Conservation (phyloP, 2,888 invertebrate genomes). For the Craniophora ligustri region DNA sequence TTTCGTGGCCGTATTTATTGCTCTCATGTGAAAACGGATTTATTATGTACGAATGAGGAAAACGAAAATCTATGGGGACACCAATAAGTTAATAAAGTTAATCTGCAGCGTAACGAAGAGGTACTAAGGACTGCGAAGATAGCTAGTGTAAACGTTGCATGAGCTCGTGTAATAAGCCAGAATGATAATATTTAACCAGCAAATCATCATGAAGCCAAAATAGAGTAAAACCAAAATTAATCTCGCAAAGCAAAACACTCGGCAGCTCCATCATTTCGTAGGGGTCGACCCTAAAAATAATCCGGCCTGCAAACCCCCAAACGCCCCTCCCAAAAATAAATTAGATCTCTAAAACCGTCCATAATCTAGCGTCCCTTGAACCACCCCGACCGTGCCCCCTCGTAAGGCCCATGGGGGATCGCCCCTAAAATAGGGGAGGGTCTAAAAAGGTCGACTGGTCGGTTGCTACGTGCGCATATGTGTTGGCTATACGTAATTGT, state of each 20-base stretch:
- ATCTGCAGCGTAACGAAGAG: no score
- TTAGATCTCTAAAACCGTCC: constrained; percentile 75
- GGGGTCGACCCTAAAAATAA: constrained; percentile 58
- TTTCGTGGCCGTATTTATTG: no score
- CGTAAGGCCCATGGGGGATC: constrained; percentile 76
- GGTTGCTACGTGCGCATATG: constrained; percentile 52
- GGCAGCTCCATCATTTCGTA: constrained; percentile 35
- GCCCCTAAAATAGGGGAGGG: constrained; percentile 74
- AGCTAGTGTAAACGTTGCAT: no score
- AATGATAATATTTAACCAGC: no score
- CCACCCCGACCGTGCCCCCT: constrained; percentile 67
- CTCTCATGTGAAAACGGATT: no score
- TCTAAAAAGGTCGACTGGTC: constrained; percentile 71
- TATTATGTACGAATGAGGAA: no score
- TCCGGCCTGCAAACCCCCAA: constrained; percentile 55
- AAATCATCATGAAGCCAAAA: not conserved
- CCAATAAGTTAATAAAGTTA: no score
- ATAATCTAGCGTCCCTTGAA: constrained; percentile 62
- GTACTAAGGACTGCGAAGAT: no score
- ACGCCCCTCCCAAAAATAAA: constrained; percentile 74
- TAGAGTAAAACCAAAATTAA: constrained; percentile 15
- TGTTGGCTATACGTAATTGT: constrained; percentile 51
- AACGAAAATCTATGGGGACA: no score
- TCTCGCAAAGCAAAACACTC: constrained; percentile 24
- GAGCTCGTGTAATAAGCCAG: no score